phyloP scores from a whole-genome alignment of 2,888 invertebrate species.

The Harpalus rubripes region DNA sequence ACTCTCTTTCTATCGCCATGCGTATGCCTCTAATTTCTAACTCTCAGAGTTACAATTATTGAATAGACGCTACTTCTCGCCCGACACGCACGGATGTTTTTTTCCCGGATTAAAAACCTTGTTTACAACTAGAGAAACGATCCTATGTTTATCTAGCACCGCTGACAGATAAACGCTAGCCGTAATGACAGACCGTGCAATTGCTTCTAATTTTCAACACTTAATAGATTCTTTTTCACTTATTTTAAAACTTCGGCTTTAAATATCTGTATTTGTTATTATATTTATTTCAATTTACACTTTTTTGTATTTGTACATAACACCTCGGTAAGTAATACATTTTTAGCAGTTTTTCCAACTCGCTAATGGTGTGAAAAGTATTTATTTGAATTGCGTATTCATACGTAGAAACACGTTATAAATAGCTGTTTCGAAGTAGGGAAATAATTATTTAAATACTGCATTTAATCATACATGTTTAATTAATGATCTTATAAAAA shows the following conservation, averaged over 20 bases:
- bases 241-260: not conserved
- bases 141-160: constrained; percentile 45
- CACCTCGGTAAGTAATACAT: not conserved
- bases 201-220: constrained; percentile 45
- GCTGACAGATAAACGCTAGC: constrained; percentile 48
- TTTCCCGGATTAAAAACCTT: constrained; percentile 34
- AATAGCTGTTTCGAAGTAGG: not conserved
- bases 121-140: constrained; percentile 50
- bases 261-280: not conserved
- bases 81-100: constrained; percentile 11
- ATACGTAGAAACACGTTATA: not conserved
- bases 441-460: no score
- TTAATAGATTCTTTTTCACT: constrained; percentile 38
- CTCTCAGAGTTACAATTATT: constrained; percentile 40
- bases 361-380: constrained; percentile 10
- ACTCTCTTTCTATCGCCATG: constrained; percentile 17
- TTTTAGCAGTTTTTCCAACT: not conserved
- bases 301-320: constrained; percentile 15
- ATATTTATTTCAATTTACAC: constrained; percentile 9
- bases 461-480: no score
- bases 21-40: constrained; percentile 43
- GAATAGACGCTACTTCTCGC: constrained; percentile 32
- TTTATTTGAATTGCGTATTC: not conserved
- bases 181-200: constrained; percentile 43
- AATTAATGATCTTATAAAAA: no score